Evolutionary conservation across 2,797 vertebrate genomes (phyloP), one percentile per base, ranked within the genome.

Genomic region (Thunnus albacares): DNA sequence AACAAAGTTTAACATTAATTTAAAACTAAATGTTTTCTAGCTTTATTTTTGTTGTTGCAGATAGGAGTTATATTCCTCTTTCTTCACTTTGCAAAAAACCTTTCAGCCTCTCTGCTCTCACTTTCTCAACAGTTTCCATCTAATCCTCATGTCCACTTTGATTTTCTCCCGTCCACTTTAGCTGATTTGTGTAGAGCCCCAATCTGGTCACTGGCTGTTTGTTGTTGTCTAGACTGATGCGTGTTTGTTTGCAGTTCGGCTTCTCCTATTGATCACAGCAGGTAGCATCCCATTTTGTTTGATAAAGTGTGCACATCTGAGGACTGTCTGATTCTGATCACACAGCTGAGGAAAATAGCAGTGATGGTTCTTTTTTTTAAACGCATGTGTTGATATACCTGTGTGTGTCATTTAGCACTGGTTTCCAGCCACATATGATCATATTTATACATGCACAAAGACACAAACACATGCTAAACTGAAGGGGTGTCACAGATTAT

Each of bases 231-330:
- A 22, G 28, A 80, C 80, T 43, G 26, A 49, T 65, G 33, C 61
- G 57, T 75, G 74, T 91, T 86, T 92, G 86, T 89, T 83, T 90
- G 85, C 74, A 62, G 65, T 71, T 55, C 24, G 28, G 75, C 59
- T 80, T 80, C 64, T 62, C 41, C 22, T 83, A 89, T 83, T 87
- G 90, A 93, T 92, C 79, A 70, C 43, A 73, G 73, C 53, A 58
- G 78, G 86, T 75, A 65, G 77, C 28, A n/a, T 79, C 70, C 65
- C 17, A 45, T 75, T 80, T 65, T 71, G 77, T 81, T 90, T 85
- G 82, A 78, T 79, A 71, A 78, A 63, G 66, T 6, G 24, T 80
- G 63, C 58, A 72, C 60, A 75, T 64, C 64, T 43, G 63, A 56
- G 28, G n/a, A 43, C 47, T 14, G 71, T 52, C 5, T 63, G 28